These are phyloP conservation scores for Tromatobia lineatoria DNA, from an alignment of 2,888 invertebrate species.

Conservation along the genomic window DNA sequence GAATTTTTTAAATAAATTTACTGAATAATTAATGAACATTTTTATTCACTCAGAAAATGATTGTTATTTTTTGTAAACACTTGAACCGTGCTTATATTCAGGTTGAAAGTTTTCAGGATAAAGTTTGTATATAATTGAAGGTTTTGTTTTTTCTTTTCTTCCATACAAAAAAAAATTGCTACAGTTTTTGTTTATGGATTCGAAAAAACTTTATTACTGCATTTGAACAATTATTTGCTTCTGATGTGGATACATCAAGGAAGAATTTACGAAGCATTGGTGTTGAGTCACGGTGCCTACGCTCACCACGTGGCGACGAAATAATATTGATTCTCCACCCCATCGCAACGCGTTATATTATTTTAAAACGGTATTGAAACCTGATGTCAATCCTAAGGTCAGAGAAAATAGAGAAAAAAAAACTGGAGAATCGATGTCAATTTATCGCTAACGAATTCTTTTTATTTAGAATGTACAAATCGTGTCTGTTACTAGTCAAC, in stretches of 20 bases:
- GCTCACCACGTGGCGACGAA: constrained; percentile 64
- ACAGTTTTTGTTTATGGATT: background rate
- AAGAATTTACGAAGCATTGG: constrained; percentile 35
- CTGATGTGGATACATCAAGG: background rate
- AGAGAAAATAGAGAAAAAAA: constrained; percentile 20
- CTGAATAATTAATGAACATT: background rate
- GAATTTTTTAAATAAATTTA: background rate
- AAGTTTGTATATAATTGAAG: background rate
- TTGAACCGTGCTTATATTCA: background rate
- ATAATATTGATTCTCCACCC: constrained; percentile 65
- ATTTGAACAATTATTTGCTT: background rate
- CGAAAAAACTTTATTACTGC: background rate
- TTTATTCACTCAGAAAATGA: background rate
- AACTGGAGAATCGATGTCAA: constrained; percentile 55
- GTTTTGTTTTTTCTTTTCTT: background rate
- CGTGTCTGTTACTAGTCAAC: constrained; percentile 68
- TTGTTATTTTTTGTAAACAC: background rate
- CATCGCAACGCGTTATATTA: constrained; percentile 28
- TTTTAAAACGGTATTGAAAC: constrained; percentile 34
- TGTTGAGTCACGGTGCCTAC: constrained; percentile 62
- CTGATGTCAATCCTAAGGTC: constrained; percentile 4
- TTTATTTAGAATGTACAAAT: constrained; percentile 62
- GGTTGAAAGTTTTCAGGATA: background rate
- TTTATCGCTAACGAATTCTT: constrained; percentile 49
- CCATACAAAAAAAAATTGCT: background rate